phyloP scores from a whole-genome alignment of 2,113 vertebrate genomes.

The Colius striatus region DNA sequence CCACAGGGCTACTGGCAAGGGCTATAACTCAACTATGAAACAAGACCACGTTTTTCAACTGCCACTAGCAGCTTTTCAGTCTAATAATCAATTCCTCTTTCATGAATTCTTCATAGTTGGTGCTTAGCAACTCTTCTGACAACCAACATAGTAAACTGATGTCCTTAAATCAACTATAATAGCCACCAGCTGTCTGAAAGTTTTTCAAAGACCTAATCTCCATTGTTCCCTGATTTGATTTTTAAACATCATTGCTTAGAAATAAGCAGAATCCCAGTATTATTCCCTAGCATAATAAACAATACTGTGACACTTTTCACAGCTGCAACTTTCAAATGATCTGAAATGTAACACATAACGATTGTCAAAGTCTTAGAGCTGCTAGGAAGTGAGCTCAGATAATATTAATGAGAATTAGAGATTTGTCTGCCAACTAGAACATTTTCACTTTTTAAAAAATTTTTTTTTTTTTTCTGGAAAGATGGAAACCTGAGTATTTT shows the following conservation, averaged over 20 bases:
- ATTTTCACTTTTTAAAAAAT: not conserved
- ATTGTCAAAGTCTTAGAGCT: not conserved
- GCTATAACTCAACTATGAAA: not conserved
- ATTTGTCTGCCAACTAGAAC: not conserved
- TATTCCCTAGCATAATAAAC: not conserved
- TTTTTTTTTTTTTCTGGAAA: not conserved
- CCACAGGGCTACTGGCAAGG: not conserved
- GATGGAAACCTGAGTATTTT: not conserved
- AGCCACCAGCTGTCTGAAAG: not conserved
- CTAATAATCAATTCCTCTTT: not conserved
- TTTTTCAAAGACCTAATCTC: not conserved
- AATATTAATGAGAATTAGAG: not conserved
- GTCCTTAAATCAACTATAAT: not conserved
- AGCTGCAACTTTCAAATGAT: not conserved
- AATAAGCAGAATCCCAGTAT: not conserved
- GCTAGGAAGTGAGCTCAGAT: not conserved
- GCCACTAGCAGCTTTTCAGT: not conserved
- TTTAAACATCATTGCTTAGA: not conserved
- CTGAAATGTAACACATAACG: not conserved
- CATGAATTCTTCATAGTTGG: not conserved
- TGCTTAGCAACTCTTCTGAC: not conserved
- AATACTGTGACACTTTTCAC: not conserved
- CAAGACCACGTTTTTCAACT: not conserved
- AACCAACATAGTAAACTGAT: not conserved
- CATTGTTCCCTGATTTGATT: not conserved